A percentile compares a stretch with the other conserved stretches of the same genome.
These are phyloP conservation scores for Xestia sexstrigata DNA, from an alignment of 2,888 invertebrate species.

Conservation along the genomic window DNA sequence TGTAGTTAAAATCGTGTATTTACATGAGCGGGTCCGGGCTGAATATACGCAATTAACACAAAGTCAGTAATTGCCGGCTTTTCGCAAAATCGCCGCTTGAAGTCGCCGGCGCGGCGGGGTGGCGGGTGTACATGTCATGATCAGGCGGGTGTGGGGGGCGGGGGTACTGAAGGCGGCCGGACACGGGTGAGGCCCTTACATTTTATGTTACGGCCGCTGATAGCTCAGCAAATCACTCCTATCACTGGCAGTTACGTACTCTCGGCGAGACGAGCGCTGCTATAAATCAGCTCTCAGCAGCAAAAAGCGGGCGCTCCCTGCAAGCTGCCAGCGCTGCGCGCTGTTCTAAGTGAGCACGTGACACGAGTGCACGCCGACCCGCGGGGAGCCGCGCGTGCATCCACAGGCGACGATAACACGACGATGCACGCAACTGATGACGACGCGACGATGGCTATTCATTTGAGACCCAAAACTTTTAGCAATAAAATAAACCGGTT, in stretches of 20 bases:
- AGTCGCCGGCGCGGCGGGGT: slow-evolving; percentile 11
- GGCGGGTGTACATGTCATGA: not conserved
- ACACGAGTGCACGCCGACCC: not conserved
- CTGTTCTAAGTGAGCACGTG: not conserved
- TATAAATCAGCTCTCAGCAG: slow-evolving; percentile 35
- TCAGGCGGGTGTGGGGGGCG: not conserved
- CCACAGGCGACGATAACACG: not conserved
- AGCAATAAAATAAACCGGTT: slow-evolving; percentile 26
- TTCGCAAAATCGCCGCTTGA: slow-evolving; percentile 43
- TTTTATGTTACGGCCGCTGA: slow-evolving; percentile 56
- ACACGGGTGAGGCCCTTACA: slow-evolving; percentile 43
- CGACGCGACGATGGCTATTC: not conserved
- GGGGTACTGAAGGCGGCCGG: slow-evolving; percentile 34
- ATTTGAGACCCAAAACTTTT: slow-evolving; percentile 18
- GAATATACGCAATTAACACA: slow-evolving; percentile 57
- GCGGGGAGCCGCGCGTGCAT: not conserved
- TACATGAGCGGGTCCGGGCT: slow-evolving; percentile 41
- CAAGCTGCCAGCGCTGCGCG: no score
- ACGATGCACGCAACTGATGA: slow-evolving; percentile 8
- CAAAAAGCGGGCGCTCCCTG: slow-evolving; percentile 15
- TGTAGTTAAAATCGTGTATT: slow-evolving; percentile 51
- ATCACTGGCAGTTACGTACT: slow-evolving; percentile 51
- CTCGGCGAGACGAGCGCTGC: slow-evolving; percentile 38
- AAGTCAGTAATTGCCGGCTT: slow-evolving; percentile 49
- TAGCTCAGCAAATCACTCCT: slow-evolving; percentile 57